Evolutionary conservation across 2,797 vertebrate genomes (phyloP).

Genomic region (Scolopax rusticola): DNA sequence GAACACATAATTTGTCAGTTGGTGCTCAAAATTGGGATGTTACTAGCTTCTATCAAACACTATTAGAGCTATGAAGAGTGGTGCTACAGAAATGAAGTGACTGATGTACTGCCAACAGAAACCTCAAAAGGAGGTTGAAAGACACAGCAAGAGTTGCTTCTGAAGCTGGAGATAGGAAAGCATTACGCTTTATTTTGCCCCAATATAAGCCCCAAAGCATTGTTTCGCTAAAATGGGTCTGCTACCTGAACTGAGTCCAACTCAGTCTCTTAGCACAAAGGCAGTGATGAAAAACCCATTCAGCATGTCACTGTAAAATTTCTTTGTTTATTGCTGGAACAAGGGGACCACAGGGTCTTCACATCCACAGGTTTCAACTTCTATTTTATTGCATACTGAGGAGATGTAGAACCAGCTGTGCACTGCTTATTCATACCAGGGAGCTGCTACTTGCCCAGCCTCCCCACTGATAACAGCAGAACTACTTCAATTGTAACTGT

Average conservation of each 20-base stretch:
- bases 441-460: neutral
- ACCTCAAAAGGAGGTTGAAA: conserved; percentile 72
- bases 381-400: neutral
- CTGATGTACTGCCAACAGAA: conserved; percentile 71
- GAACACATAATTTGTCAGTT: conserved; percentile 60
- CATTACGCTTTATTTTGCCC: conserved; percentile 70
- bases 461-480: neutral
- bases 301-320: conserved; percentile 9
- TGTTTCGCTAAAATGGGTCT: conserved; percentile 40
- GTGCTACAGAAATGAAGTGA: conserved; percentile 65
- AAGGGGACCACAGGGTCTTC: neutral
- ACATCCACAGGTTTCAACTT: neutral
- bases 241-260: conserved; percentile 68
- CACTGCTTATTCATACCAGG: neutral
- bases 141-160: conserved; percentile 51
- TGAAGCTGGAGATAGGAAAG: conserved; percentile 56
- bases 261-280: conserved; percentile 56
- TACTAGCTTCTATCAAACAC: conserved; percentile 41
- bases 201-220: conserved; percentile 61
- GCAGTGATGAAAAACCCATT: conserved; percentile 27
- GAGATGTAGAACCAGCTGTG: neutral
- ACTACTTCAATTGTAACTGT: neutral
- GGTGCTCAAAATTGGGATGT: conserved; percentile 49
- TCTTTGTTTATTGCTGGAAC: conserved; percentile 25
- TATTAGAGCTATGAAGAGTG: conserved; percentile 58